Conservation (phyloP, 1,140 invertebrate species). For the Saccostrea cuccullata region DNA sequence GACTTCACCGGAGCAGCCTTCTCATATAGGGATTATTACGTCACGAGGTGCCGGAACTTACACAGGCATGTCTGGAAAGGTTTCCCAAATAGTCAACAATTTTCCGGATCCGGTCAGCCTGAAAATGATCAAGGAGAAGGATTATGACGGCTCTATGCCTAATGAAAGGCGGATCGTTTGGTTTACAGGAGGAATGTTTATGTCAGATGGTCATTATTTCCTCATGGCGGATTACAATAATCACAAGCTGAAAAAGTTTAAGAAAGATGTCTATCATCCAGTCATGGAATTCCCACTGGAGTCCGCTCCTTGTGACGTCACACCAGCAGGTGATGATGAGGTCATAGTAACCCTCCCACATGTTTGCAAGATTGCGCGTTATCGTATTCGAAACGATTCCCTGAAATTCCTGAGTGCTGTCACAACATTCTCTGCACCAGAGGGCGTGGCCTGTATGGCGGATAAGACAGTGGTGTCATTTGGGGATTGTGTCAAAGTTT, state of each 20-base stretch:
- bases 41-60: not conserved
- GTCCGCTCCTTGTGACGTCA: conserved; percentile 31
- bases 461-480: conserved; percentile 23
- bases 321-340: conserved; percentile 9
- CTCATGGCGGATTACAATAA: conserved; percentile 38
- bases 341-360: conserved; percentile 26
- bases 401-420: not conserved
- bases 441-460: conserved; percentile 9
- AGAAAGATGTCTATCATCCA: conserved; percentile 20
- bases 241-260: conserved; percentile 23
- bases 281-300: conserved; percentile 20
- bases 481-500: conserved; percentile 27
- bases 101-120: not conserved
- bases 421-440: not conserved
- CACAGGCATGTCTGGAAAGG: not conserved
- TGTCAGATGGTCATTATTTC: not conserved
- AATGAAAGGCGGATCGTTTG: conserved; percentile 14
- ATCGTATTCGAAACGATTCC: not conserved
- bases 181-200: conserved; percentile 32
- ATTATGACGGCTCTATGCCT: conserved; percentile 12
- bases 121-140: conserved; percentile 38
- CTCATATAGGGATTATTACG: not conserved
- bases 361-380: not conserved
- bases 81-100: not conserved
- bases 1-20: not conserved